These are phyloP conservation scores for Lottia scabra DNA, from an alignment of 2,888 invertebrate species.

Conservation along the genomic window DNA sequence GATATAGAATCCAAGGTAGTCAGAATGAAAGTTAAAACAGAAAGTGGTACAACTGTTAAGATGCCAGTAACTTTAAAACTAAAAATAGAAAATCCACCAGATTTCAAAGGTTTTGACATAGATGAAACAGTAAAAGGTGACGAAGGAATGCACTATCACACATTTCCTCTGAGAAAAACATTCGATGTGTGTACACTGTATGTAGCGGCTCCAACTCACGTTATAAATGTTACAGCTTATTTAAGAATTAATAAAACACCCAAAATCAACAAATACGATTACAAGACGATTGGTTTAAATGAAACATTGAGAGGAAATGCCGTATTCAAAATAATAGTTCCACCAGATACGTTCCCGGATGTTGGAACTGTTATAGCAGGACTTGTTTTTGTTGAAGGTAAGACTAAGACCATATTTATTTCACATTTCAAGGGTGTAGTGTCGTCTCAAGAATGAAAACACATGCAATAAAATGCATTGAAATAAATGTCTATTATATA, in stretches of 20 bases:
- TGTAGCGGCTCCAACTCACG: conserved; percentile 3
- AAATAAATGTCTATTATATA: too few relatives aligned
- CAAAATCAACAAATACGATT: conserved; percentile 16
- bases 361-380: background rate
- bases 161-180: conserved; percentile 32
- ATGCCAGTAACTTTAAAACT: conserved; percentile 7
- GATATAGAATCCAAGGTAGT: conserved; percentile 24
- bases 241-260: conserved; percentile 13
- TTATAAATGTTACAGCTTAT: conserved; percentile 12
- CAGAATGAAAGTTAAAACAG: conserved; percentile 18
- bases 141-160: conserved; percentile 31
- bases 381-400: background rate
- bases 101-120: conserved; percentile 9
- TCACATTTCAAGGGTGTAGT: too few relatives aligned
- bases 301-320: conserved; percentile 7
- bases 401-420: too few relatives aligned
- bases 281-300: background rate
- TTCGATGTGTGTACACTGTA: conserved; percentile 14
- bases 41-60: background rate
- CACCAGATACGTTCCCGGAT: background rate
- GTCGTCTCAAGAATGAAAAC: too few relatives aligned
- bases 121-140: conserved; percentile 21
- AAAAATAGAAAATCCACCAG: background rate
- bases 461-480: too few relatives aligned
- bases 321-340: conserved; percentile 6